Evolutionary conservation across 2,797 vertebrate species (phyloP).

Genomic region (Phataginus tetradactyla): DNA sequence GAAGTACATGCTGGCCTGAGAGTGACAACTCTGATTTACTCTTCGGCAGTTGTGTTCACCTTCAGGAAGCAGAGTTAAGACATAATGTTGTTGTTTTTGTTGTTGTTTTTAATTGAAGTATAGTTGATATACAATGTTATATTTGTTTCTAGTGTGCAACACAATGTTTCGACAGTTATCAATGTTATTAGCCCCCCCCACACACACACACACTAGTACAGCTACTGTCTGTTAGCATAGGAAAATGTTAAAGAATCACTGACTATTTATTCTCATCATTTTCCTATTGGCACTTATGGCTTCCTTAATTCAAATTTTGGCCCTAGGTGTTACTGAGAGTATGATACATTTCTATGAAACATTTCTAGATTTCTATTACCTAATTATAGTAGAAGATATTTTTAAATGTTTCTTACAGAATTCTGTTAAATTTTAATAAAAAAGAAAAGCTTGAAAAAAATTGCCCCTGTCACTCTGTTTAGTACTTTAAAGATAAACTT

Average conservation of each 20-base stretch:
- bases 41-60: background rate
- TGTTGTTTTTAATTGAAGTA: too few species aligned
- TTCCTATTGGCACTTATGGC: background rate
- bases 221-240: too few species aligned
- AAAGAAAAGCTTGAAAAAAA: background rate
- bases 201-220: too few species aligned
- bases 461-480: background rate
- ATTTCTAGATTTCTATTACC: background rate
- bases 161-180: too few species aligned
- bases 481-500: background rate
- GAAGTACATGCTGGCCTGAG: background rate
- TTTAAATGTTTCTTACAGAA: background rate
- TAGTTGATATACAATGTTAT: too few species aligned
- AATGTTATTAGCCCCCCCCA: too few species aligned
- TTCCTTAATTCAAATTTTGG: constrained; percentile 29
- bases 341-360: background rate
- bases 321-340: background rate
- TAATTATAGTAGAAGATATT: background rate
- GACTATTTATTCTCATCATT: background rate
- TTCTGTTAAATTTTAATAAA: constrained; percentile 4
- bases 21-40: background rate
- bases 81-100: background rate
- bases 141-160: too few species aligned
- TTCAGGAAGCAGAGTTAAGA: background rate
- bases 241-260: too few species aligned